Evolutionary conservation across 2,113 vertebrate species (phyloP), one percentile per base, ranked within the genome.

Genomic region (Hirundichthys speculiger): DNA sequence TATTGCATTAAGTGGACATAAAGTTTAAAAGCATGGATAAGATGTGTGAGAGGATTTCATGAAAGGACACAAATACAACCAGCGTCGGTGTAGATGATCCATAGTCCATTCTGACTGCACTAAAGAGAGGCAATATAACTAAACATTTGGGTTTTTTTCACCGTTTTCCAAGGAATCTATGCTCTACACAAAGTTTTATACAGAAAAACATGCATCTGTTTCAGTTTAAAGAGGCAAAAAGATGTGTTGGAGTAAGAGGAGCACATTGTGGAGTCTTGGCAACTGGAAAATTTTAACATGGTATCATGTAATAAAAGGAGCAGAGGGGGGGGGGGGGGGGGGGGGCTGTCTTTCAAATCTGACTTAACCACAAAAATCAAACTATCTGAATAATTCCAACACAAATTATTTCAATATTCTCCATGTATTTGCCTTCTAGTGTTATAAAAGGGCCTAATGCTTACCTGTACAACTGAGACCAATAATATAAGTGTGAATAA

Each of bases 121-220:
- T n/a, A n/a, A 85, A 85, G 82, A 63, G n/a, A 38, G 72, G 84
- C 85, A 88, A 59, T 84, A 84, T 53, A 20, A 20, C 22, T 48
- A n/a, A n/a, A n/a, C n/a, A n/a, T n/a, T n/a, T n/a, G n/a, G n/a
- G n/a, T 53, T 45, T 34, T 50, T 34, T 16, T 19, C 22, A 30
- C 8, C 3, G 42, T 20, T 57, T 54, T 61, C 16, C 48, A 65
- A 66, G 20, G 55, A 72, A 73, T 69, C 51, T 52, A 60, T 71
- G 53, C 68, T 73, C 65, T 48, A 48, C 75, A 72, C 24, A 27
- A 86, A 83, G 78, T 86, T 88, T 90, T 85, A 88, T 88, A 77
- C 79, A 77, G 83, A 88, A 88, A 82, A 77, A 48, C n/a, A 22
- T 75, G 65, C 75, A 89, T 91, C 88, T 92, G 89, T 88, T 87